These are phyloP conservation scores for Somateria mollissima DNA, from an alignment of 2,797 vertebrate genomes.

Conservation along the genomic window DNA sequence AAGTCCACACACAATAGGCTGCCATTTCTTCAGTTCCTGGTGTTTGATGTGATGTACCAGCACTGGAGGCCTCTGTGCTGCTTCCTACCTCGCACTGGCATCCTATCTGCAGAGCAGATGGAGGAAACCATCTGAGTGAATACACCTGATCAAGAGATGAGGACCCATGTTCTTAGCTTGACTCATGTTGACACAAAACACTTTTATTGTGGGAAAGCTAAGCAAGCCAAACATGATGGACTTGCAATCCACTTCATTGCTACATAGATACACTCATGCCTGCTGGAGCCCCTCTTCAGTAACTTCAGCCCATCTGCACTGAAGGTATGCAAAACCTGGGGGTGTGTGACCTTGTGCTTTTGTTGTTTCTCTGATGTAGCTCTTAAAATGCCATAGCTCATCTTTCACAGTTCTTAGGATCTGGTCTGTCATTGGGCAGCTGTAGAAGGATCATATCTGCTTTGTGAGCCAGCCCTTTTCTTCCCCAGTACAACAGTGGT, in stretches of 20 bases:
- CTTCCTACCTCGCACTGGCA: background rate
- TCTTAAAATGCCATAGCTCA: background rate
- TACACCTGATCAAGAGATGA: background rate
- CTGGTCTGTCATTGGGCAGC: background rate
- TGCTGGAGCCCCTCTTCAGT: background rate
- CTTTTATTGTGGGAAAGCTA: background rate
- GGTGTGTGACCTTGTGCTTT: background rate
- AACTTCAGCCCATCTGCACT: background rate
- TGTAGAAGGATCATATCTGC: background rate
- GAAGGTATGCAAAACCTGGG: background rate
- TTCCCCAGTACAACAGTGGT: background rate
- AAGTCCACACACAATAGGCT: background rate
- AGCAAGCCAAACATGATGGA: background rate
- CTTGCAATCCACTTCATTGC: background rate
- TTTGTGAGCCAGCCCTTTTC: background rate
- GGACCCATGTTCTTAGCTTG: background rate
- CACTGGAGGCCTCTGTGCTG: background rate
- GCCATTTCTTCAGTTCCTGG: background rate
- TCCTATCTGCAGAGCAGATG: background rate
- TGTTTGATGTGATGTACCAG: background rate
- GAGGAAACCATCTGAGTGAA: background rate
- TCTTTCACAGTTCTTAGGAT: background rate
- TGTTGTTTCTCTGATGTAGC: background rate
- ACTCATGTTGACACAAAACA: background rate
- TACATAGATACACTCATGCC: background rate